Evolutionary conservation across 1,140 invertebrate genomes (phyloP), one percentile per base, ranked within the genome.

Genomic region (Lasioglossum albipes): DNA sequence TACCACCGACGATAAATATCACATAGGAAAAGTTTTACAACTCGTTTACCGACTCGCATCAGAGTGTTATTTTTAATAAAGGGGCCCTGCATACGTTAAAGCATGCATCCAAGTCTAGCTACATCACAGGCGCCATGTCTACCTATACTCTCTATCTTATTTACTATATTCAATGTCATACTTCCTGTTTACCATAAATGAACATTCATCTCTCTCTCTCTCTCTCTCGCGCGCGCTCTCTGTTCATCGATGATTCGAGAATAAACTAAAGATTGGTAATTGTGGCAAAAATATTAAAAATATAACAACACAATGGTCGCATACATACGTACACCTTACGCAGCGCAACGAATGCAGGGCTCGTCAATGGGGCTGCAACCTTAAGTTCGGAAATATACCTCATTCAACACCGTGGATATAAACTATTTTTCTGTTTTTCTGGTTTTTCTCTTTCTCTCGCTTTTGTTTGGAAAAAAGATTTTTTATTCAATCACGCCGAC

Each of bases 51-150:
- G 67, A 84, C 67, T 80, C 80, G 64, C 75, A 69, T 62, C 3
- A 36, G 36, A 85, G 70, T 84, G 84, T 36, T 87, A 80, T 36
- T 84, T 84, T 87, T 71, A 74, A 75, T 74, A 79, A 77, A 36
- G 36, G 84, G 81, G 88, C 89, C 89, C 89, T 91, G 89, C 90
- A 90, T 88, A 79, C 86, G 86, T 86, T 84, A 79, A 82, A 83
- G 84, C 78, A 88, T 87, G 82, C 87, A 82, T 84, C 78, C 82
- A 86, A 91, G 76, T 87, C 90, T 91, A 91, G 90, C 91, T 91
- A 91, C 90, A 92, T 92, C 91, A 92, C 91, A 92, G 90, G 89
- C 91, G 87, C 86, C 72, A 66, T 89, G 87, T 91, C 88, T 89
- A 91, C 84, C 90, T 92, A 92, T 85, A 79, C 80, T 88, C 87